A percentile compares a stretch with the other conserved stretches of the same genome.
Conservation (phyloP, 2,113 vertebrate genomes). For the Andinoacara biseriatus region DNA sequence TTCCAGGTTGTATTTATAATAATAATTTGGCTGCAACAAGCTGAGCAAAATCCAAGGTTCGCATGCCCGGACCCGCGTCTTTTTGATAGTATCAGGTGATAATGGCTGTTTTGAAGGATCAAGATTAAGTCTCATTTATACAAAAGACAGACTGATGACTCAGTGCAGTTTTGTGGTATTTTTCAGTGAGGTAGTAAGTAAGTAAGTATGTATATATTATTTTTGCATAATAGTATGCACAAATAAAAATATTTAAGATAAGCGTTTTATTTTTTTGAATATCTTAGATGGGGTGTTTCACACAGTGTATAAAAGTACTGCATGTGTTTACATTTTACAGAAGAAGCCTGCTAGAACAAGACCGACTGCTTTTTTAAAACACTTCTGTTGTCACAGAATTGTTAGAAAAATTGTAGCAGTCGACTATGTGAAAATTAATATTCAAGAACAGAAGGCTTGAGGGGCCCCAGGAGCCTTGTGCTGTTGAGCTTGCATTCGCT, state of each 20-base stretch:
- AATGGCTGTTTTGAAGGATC: constrained; percentile 5
- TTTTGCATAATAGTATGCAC: not conserved
- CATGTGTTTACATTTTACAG: not conserved
- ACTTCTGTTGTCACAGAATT: constrained; percentile 5
- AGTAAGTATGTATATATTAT: too few relatives aligned
- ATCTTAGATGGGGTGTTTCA: not conserved
- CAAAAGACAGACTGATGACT: not conserved
- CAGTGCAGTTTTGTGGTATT: not conserved
- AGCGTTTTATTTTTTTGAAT: not conserved
- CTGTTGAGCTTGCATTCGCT: constrained; percentile 30
- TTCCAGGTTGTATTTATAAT: not conserved
- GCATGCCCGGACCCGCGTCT: not conserved
- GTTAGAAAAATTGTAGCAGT: not conserved
- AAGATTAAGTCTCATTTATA: not conserved
- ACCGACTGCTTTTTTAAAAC: not conserved
- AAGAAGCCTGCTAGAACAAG: not conserved
- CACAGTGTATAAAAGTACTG: not conserved
- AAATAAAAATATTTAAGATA: not conserved
- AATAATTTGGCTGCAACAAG: constrained; percentile 9
- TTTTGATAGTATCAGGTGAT: constrained; percentile 16
- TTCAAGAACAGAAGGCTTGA: constrained; percentile 35
- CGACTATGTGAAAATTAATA: constrained; percentile 40
- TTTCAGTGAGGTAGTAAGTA: not conserved
- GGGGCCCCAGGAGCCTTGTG: constrained; percentile 14
- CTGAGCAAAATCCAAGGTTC: not conserved